A percentile compares a stretch with the other conserved stretches of the same genome.
Evolutionary conservation across 1,140 invertebrate genomes (phyloP).

Genomic region (Rhagoletis zephyria): DNA sequence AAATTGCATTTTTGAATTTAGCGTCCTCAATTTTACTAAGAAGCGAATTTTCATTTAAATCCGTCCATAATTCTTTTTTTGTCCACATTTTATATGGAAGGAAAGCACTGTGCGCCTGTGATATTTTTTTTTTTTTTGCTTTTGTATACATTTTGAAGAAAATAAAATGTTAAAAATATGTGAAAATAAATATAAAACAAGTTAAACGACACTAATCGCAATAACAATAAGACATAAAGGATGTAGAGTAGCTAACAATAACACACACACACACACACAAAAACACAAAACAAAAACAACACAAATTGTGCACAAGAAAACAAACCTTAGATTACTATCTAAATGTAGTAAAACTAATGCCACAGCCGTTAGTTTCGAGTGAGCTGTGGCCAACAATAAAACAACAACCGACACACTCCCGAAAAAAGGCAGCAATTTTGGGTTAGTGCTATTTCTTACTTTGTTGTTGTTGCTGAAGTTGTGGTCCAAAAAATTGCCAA

Average conservation of each 20-base stretch:
- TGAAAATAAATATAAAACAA: slow-evolving; percentile 16
- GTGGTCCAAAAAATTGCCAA: background rate
- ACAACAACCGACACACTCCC: background rate
- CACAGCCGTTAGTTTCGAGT: background rate
- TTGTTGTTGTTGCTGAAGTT: background rate
- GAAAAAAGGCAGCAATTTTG: background rate
- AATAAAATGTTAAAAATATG: slow-evolving; percentile 4
- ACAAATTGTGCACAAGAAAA: background rate
- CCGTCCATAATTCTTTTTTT: too few relatives aligned
- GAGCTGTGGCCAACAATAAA: background rate
- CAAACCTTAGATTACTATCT: slow-evolving; percentile 12
- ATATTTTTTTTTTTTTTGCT: background rate
- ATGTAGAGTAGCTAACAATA: background rate
- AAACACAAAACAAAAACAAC: too few relatives aligned
- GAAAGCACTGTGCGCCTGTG: too few relatives aligned
- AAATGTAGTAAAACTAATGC: slow-evolving; percentile 27
- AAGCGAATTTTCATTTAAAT: too few relatives aligned
- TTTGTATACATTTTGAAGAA: background rate
- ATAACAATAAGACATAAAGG: slow-evolving; percentile 35
- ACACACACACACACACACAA: background rate
- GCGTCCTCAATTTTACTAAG: too few relatives aligned
- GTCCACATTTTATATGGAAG: too few relatives aligned
- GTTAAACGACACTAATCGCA: background rate
- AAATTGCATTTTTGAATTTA: too few relatives aligned
- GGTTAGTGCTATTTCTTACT: background rate